Conservation (phyloP, 2,888 invertebrate species). For the Lypha dubia region DNA sequence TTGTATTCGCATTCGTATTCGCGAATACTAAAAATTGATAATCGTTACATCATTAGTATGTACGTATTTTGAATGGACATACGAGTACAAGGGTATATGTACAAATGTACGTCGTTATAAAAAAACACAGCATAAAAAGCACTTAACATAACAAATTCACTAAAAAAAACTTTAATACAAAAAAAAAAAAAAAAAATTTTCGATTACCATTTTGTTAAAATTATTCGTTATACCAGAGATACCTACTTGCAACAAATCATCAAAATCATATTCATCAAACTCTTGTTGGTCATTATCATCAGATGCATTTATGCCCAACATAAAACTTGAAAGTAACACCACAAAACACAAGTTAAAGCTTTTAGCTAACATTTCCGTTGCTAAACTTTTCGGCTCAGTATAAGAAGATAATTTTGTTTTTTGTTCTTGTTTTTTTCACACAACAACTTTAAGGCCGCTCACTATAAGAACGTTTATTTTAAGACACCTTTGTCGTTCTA, state of each 20-base stretch:
- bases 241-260: slow-evolving; percentile 41
- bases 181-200: neutral
- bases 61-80: too few relatives aligned
- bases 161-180: neutral
- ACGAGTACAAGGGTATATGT: too few relatives aligned
- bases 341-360: slow-evolving; percentile 37
- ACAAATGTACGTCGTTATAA: too few relatives aligned
- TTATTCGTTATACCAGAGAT: slow-evolving; percentile 32
- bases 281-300: slow-evolving; percentile 16
- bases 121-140: too few relatives aligned
- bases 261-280: too few relatives aligned
- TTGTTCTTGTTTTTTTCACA: slow-evolving; percentile 18
- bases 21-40: too few relatives aligned
- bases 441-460: slow-evolving; percentile 2
- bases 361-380: slow-evolving; percentile 41
- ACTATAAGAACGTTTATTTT: neutral
- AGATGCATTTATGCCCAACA: slow-evolving; percentile 6
- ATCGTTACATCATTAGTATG: too few relatives aligned
- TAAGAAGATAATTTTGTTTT: neutral
- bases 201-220: slow-evolving; percentile 50
- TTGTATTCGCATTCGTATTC: too few relatives aligned
- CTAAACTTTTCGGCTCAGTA: neutral
- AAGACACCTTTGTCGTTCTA: slow-evolving; percentile 29
- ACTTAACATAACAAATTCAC: neutral
- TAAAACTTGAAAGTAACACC: slow-evolving; percentile 28